These are phyloP conservation scores for Falco cherrug DNA, from an alignment of 2,797 vertebrate species.

Conservation along the genomic window DNA sequence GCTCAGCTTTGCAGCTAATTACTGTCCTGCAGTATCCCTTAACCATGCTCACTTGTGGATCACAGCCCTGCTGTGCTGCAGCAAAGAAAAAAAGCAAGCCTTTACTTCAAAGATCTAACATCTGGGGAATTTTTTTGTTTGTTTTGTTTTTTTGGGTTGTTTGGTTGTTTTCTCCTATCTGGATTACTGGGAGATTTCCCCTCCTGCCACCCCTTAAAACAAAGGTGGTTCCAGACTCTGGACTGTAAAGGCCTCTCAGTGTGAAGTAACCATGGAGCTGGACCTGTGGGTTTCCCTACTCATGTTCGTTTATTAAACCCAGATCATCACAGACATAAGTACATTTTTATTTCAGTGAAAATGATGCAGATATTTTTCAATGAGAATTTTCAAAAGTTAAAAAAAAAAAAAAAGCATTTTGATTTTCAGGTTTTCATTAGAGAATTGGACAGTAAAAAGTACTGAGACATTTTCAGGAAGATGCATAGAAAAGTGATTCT, in stretches of 20 bases:
- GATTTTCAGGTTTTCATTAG: background rate
- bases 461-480: background rate
- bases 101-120: background rate
- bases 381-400: background rate
- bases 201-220: background rate
- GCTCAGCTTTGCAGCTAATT: background rate
- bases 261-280: background rate
- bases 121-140: background rate
- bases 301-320: background rate
- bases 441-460: background rate
- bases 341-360: background rate
- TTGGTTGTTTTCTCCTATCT: background rate
- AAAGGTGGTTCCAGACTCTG: background rate
- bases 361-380: background rate
- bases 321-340: background rate
- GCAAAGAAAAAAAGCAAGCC: background rate
- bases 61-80: background rate
- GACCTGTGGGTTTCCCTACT: background rate
- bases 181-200: background rate
- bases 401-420: background rate
- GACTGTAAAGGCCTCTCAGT: background rate
- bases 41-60: background rate
- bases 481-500: background rate
- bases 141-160: background rate
- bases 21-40: background rate